phyloP scores from a whole-genome alignment of 2,888 invertebrate genomes.

The Agrochola macilenta region DNA sequence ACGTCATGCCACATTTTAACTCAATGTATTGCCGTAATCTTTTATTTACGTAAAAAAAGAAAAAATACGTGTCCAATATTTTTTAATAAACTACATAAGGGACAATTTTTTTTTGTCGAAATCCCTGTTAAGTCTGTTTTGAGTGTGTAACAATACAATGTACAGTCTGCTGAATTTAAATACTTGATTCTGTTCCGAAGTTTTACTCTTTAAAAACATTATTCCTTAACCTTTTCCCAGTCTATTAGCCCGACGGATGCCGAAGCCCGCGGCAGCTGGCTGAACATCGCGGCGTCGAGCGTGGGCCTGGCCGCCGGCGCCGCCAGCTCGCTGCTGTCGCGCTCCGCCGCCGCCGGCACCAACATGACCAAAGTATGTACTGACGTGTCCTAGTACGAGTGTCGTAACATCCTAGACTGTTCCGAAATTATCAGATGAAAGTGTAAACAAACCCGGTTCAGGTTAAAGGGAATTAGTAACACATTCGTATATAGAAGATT shows the following conservation, averaged over 20 bases:
- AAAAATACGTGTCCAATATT: no score
- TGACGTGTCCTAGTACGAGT: no score
- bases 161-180: background rate
- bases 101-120: no score
- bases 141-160: background rate
- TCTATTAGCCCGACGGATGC: constrained; percentile 87
- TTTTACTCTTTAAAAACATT: background rate
- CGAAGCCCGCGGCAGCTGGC: constrained; percentile 91
- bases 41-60: no score
- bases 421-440: background rate
- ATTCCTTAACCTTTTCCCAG: constrained; percentile 67
- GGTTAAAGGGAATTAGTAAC: background rate
- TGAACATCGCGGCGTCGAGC: constrained; percentile 90
- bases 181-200: background rate
- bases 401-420: no score
- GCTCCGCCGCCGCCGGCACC: constrained; percentile 87
- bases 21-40: no score
- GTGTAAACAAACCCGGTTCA: background rate
- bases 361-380: constrained; percentile 85
- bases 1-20: no score
- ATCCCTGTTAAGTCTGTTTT: no score
- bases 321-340: constrained; percentile 84
- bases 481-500: no score
- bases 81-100: no score
- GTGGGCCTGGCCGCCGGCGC: constrained; percentile 90